Percentiles rank a stretch among this genome's conserved stretches.
phyloP scores from a whole-genome alignment of 2,113 vertebrate species.

The Marmota monax region DNA sequence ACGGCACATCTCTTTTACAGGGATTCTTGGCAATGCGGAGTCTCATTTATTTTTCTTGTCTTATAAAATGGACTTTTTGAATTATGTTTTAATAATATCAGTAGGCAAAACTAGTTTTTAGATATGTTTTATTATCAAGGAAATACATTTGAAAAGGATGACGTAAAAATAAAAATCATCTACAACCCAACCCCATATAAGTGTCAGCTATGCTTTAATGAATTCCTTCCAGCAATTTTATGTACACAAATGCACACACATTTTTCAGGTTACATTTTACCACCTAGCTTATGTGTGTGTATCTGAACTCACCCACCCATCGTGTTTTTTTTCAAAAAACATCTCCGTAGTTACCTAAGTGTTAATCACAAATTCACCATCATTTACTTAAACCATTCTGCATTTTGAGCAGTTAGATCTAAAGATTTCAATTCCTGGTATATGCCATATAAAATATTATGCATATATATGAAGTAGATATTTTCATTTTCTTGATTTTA shows the following conservation, averaged over 20 bases:
- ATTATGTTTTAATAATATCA: conserved; percentile 27
- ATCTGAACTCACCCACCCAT: neutral
- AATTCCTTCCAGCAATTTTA: conserved; percentile 53
- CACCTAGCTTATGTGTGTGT: conserved; percentile 31
- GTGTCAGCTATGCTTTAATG: neutral
- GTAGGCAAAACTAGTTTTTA: conserved; percentile 37
- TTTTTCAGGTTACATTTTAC: conserved; percentile 51
- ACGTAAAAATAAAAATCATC: conserved; percentile 47
- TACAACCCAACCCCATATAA: neutral
- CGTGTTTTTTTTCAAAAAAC: conserved; percentile 35
- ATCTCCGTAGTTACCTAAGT: conserved; percentile 2
- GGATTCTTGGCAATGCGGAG: neutral
- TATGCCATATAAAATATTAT: neutral
- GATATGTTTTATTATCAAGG: conserved; percentile 47
- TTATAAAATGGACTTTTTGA: conserved; percentile 51
- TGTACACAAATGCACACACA: neutral
- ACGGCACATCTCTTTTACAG: neutral
- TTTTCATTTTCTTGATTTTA: conserved; percentile 46
- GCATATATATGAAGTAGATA: neutral
- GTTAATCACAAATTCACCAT: neutral
- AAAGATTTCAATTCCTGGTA: conserved; percentile 46
- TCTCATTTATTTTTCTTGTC: conserved; percentile 43
- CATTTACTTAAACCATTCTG: conserved; percentile 35
- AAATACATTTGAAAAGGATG: conserved; percentile 43
- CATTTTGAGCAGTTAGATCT: conserved; percentile 10